These are phyloP conservation scores for Nilaparvata lugens DNA, from an alignment of 1,140 invertebrate species.

Conservation along the genomic window DNA sequence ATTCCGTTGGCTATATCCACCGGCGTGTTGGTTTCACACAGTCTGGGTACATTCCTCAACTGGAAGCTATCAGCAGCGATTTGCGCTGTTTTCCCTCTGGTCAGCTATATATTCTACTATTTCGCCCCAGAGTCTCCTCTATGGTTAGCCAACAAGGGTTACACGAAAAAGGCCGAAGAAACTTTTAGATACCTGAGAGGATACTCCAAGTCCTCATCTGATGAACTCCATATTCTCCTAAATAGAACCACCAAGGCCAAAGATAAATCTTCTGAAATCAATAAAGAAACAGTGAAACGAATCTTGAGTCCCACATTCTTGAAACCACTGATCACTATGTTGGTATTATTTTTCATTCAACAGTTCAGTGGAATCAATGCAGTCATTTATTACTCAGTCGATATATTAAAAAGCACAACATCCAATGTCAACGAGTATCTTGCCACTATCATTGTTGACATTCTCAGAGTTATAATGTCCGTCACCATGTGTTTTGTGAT, in stretches of 20 bases:
- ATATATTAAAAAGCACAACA: constrained; percentile 40
- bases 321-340: constrained; percentile 50
- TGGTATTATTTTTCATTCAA: constrained; percentile 47
- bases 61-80: constrained; percentile 48
- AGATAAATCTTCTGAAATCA: constrained; percentile 7
- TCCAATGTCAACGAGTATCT: constrained; percentile 44
- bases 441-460: constrained; percentile 54
- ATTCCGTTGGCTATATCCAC: constrained; percentile 44
- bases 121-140: constrained; percentile 60
- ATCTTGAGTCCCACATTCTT: constrained; percentile 31
- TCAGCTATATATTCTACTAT: constrained; percentile 37
- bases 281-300: constrained; percentile 25
- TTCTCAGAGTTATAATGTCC: constrained; percentile 51
- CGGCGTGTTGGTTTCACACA: constrained; percentile 44
- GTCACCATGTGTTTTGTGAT: constrained; percentile 46
- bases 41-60: constrained; percentile 47
- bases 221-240: constrained; percentile 34
- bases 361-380: constrained; percentile 58
- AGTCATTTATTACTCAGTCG: constrained; percentile 61
- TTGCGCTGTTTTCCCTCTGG: constrained; percentile 40
- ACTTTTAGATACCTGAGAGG: constrained; percentile 42
- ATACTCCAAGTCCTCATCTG: constrained; percentile 36
- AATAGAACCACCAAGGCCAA: constrained; percentile 17
- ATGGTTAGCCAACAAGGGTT: constrained; percentile 50
- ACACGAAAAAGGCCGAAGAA: constrained; percentile 39